Evolutionary conservation across 2,113 vertebrate species (phyloP), one percentile per base, ranked within the genome.

Genomic region (Oryzias woworae): DNA sequence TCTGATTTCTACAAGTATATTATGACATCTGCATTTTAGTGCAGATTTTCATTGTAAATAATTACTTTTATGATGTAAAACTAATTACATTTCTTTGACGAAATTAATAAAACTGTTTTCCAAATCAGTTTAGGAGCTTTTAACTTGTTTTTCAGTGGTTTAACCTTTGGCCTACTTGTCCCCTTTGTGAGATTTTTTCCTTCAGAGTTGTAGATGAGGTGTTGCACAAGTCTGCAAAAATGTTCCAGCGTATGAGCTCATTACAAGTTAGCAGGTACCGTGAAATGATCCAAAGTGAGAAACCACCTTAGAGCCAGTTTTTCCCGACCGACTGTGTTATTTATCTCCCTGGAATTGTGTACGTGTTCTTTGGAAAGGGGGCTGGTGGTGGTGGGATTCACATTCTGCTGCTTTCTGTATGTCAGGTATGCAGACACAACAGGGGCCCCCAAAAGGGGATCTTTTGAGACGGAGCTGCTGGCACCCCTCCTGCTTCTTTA

Each of bases 371-470:
- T 3, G 10, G 36, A 36, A 68, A 58, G 72, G 65, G 73, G 48
- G 28, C 71, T 77, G 49, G 62, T 57, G 15, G 47, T 44, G 18
- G 62, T 53, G 54, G 45, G 66, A 66, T 78, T 85, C 64, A 79
- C 77, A 82, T 74, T 31, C 53, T 57, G 63, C 66, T 81, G 44
- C 81, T 85, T 70, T 70, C 66, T 70, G 77, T 71, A 81, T 80
- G 83, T 81, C 71, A 83, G 80, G 67, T 77, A 79, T 83, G 76
- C 78, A 84, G 83, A 85, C 81, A 70, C 75, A 73, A 48, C 43
- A 60, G 80, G 73, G 80, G 87, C 80, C 81, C 54, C 57, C 75
- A 51, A 71, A 85, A 75, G 78, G 75, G 80, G 71, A 62, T 85
- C 50, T 81, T 77, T 64, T 72, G 71, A 85, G 77, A 74, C 52